Evolutionary conservation across 2,797 vertebrate species (phyloP).

Genomic region (Steatocranus sp.): DNA sequence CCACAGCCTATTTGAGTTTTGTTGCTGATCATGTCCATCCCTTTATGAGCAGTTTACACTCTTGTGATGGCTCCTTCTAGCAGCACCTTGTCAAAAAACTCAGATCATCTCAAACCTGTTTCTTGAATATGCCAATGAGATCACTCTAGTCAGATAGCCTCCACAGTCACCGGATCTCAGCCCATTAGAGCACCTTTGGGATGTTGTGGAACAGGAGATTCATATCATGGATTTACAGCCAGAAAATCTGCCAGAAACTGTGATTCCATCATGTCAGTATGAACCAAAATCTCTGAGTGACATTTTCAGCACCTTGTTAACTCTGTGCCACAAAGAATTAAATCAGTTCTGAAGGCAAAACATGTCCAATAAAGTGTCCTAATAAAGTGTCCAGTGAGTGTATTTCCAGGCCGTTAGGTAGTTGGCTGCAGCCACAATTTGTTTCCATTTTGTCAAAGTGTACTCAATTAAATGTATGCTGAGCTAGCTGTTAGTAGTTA

Average conservation of each 20-base stretch:
- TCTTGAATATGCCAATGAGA: background rate
- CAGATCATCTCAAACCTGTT: background rate
- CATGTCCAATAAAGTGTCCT: fast-evolving
- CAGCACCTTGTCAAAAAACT: background rate
- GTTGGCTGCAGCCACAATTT: background rate
- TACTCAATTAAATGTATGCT: background rate
- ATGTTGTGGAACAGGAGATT: background rate
- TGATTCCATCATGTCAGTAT: background rate
- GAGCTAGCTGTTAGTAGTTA: background rate
- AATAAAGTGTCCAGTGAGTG: background rate
- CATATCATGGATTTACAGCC: background rate
- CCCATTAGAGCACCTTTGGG: background rate
- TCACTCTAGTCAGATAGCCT: background rate
- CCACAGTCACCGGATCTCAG: background rate
- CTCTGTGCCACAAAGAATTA: background rate
- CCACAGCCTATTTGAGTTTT: background rate
- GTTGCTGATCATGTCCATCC: background rate
- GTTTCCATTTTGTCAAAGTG: background rate
- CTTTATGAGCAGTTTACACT: background rate
- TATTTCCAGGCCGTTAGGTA: background rate
- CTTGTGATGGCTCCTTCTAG: background rate
- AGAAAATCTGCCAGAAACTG: background rate
- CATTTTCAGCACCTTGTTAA: background rate
- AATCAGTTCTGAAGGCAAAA: background rate
- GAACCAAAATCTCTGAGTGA: background rate